Evolutionary conservation across 2,888 invertebrate genomes (phyloP), one percentile per base, ranked within the genome.

Genomic region (Nesidiocoris tenuis): DNA sequence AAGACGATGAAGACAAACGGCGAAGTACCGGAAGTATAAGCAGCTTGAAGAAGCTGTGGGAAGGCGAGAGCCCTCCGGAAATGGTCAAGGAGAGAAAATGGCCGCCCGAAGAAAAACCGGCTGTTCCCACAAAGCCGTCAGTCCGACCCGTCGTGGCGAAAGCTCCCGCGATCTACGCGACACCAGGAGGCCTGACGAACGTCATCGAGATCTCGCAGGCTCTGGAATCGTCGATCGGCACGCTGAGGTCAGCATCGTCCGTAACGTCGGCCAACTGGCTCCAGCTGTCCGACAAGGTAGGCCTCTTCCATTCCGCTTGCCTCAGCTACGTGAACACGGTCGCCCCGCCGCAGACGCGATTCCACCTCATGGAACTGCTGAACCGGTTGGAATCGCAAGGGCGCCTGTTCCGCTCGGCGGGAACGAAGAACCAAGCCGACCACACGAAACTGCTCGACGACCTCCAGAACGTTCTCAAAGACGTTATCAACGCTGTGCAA

Each of bases 21-120:
- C 91, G 93, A 80, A 95, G 95, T 84, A 95, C 95, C 66, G 95
- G 95, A 78, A 94, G 94, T 85, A 96, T 96, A 82, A 94, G 91
- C 83, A 95, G 94, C 84, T 86, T 96, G 81, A 95, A 95, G 84
- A 94, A 94, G 84, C 85, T 96, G 79, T 96, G 96, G 96, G 96
- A 96, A 84, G 91, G 90, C 79, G 92, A 92, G 57, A 76, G 81
- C 82, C 85, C 80, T 81, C 85, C 80, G 72, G 86, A 82, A 81
- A 85, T 83, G 12, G 79, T 80, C 21, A 80, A 82, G 74, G 83
- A 83, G 66, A 85, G 85, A 79, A 85, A 87, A 77, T 84, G 85
- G 55, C 86, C 86, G 0, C 86, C 86, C 0, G 82, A 81, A 9
- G 84, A 84, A 72, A 90, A 90, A 82, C 93, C 92, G 1, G 86